phyloP scores from a whole-genome alignment of 2,797 vertebrate genomes.

The Premnoplex brunnescens region DNA sequence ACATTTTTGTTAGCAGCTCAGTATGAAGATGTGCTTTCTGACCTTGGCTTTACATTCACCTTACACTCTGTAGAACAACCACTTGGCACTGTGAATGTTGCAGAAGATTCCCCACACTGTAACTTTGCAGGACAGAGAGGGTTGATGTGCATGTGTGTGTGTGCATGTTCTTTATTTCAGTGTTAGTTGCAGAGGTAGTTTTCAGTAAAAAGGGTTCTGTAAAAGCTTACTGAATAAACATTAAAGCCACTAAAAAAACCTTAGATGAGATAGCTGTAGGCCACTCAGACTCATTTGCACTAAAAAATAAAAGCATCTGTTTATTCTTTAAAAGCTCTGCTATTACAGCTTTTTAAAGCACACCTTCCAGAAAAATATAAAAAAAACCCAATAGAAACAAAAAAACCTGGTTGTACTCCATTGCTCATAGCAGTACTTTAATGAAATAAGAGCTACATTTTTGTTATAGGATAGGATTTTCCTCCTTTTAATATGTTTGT shows the following conservation, averaged over 20 bases:
- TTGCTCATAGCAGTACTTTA: not conserved
- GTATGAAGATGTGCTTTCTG: fast-evolving
- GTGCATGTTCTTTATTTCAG: not conserved
- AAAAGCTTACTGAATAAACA: not conserved
- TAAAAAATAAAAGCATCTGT: constrained; percentile 18
- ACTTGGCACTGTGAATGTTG: not conserved
- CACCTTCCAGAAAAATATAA: not conserved
- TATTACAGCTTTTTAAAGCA: not conserved
- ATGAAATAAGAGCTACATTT: not conserved
- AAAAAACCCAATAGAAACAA: not conserved
- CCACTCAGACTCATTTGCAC: not conserved
- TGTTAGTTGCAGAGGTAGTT: not conserved
- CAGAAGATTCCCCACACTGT: not conserved
- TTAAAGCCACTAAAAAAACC: not conserved
- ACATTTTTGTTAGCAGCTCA: not conserved
- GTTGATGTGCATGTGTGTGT: fast-evolving
- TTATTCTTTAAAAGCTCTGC: not conserved
- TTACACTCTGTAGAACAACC: not conserved
- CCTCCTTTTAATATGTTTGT: not conserved
- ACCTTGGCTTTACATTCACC: not conserved
- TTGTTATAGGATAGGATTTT: not conserved
- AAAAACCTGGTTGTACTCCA: not conserved
- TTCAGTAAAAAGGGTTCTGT: not conserved
- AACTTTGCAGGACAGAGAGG: not conserved
- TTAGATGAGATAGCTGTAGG: not conserved